These are phyloP conservation scores for Noctua janthina DNA, from an alignment of 2,888 invertebrate species.

Conservation along the genomic window DNA sequence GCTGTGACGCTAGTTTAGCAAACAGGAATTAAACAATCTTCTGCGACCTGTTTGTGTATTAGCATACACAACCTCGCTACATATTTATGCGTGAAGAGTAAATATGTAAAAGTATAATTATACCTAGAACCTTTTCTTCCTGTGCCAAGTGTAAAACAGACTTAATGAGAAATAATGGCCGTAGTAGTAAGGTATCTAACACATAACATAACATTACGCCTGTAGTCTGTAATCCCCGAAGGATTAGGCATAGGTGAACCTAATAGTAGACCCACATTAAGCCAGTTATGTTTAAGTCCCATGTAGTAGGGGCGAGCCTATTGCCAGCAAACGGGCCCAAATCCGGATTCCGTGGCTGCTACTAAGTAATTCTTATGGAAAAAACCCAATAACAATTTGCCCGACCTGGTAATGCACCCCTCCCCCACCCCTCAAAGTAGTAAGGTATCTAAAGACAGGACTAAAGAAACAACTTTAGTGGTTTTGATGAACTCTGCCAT, in stretches of 20 bases:
- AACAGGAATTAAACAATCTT: conserved; percentile 51
- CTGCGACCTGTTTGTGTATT: conserved; percentile 40
- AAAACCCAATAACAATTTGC: too few species aligned
- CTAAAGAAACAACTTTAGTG: not conserved
- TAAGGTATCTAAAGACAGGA: not conserved
- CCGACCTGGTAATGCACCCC: too few species aligned
- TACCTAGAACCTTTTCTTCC: conserved; percentile 14
- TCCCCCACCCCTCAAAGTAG: not conserved
- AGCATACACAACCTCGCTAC: conserved; percentile 33
- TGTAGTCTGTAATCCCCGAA: too few species aligned
- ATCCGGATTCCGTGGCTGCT: too few species aligned
- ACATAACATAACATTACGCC: too few species aligned
- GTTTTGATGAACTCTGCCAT: not conserved
- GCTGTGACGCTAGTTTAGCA: conserved; percentile 26
- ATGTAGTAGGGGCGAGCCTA: too few species aligned
- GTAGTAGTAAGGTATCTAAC: not conserved
- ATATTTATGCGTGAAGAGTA: conserved; percentile 28
- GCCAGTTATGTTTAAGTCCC: too few species aligned
- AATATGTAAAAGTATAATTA: conserved; percentile 33
- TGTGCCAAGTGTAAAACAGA: not conserved
- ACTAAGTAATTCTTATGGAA: too few species aligned
- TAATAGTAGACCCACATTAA: too few species aligned
- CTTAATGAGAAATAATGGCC: not conserved
- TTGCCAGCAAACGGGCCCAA: too few species aligned
- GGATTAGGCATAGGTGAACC: too few species aligned